Conservation (phyloP, 2,888 invertebrate genomes). For the Cephus sareptanus region DNA sequence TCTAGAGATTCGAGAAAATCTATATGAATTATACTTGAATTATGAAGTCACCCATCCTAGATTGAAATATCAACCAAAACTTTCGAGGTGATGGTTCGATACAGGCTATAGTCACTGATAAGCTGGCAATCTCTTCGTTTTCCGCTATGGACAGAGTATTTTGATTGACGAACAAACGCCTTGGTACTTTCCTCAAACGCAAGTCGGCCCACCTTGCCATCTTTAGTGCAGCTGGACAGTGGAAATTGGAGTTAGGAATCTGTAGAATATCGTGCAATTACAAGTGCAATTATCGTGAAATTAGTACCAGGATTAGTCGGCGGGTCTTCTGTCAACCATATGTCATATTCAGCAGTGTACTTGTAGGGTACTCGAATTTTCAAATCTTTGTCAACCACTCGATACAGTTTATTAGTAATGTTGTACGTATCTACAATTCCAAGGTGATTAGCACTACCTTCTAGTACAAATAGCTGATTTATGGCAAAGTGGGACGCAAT, state of each 20-base stretch:
- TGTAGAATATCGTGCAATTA: background rate
- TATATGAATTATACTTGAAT: constrained; percentile 33
- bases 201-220: constrained; percentile 46
- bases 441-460: constrained; percentile 45
- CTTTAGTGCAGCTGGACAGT: constrained; percentile 36
- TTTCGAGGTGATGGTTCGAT: constrained; percentile 33
- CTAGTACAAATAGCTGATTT: constrained; percentile 48
- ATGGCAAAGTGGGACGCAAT: constrained; percentile 43
- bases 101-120: constrained; percentile 48
- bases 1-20: background rate
- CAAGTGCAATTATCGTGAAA: too few species aligned
- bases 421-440: constrained; percentile 37
- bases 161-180: constrained; percentile 49
- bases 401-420: constrained; percentile 46
- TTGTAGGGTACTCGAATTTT: constrained; percentile 43
- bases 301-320: constrained; percentile 42
- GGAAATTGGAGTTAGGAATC: background rate
- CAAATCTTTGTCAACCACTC: constrained; percentile 37
- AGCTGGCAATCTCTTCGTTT: constrained; percentile 20
- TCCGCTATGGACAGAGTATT: constrained; percentile 31
- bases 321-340: constrained; percentile 46
- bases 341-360: constrained; percentile 43
- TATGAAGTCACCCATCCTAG: constrained; percentile 55
- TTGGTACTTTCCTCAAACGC: constrained; percentile 45
- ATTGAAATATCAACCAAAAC: constrained; percentile 53